These are phyloP conservation scores for Drosophila punjabiensis DNA, from an alignment of 1,140 invertebrate genomes.

Conservation along the genomic window DNA sequence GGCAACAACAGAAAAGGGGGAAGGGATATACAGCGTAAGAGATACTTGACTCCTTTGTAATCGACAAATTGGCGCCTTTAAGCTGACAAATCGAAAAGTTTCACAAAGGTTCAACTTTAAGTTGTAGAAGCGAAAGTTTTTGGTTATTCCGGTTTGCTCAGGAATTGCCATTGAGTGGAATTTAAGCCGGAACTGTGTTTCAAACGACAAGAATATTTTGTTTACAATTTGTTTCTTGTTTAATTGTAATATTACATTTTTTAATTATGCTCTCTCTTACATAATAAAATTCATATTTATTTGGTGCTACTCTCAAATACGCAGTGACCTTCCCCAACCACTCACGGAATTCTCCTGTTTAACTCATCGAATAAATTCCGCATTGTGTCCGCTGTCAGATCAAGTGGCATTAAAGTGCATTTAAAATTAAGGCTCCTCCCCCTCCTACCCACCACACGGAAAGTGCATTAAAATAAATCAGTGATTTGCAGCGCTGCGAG, in stretches of 20 bases:
- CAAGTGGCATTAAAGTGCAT: conserved; percentile 75
- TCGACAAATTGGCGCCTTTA: conserved; percentile 70
- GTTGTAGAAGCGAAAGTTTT: conserved; percentile 39
- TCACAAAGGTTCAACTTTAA: conserved; percentile 52
- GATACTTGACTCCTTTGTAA: conserved; percentile 38
- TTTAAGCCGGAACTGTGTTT: not conserved
- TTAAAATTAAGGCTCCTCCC: conserved; percentile 46
- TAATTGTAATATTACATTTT: not conserved
- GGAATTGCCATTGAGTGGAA: not conserved
- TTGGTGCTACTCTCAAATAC: not conserved
- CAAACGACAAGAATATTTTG: not conserved
- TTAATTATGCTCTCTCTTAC: not conserved
- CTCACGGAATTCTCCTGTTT: conserved; percentile 18
- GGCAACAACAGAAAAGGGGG: conserved; percentile 9
- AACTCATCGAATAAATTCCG: conserved; percentile 43
- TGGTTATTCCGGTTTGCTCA: conserved; percentile 9
- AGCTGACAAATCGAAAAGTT: conserved; percentile 60
- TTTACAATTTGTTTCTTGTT: not conserved
- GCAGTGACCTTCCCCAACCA: not conserved
- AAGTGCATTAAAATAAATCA: conserved; percentile 76
- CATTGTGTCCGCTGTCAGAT: conserved; percentile 55
- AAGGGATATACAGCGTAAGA: conserved; percentile 14
- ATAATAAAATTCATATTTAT: not conserved
- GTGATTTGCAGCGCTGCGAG: conserved; percentile 5
- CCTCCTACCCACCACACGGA: conserved; percentile 16